Evolutionary conservation across 2,888 invertebrate species (phyloP).

Genomic region (Kryphioiulus occultus): DNA sequence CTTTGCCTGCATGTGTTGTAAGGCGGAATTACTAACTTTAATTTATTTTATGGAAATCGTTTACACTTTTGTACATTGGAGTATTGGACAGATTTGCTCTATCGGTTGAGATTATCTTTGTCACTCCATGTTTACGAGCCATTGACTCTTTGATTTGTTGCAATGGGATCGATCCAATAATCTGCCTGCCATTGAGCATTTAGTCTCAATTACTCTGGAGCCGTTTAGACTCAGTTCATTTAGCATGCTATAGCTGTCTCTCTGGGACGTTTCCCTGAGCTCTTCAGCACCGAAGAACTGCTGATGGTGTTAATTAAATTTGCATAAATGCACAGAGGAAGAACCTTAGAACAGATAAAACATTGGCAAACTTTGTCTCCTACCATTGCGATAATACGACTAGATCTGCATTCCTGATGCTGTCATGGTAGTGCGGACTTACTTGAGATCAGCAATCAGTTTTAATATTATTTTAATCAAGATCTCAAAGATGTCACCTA

Average conservation of each 20-base stretch:
- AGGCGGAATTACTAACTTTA: not conserved
- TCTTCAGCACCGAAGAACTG: not conserved
- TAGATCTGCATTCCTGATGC: no score
- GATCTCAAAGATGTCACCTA: no score
- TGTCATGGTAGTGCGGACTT: no score
- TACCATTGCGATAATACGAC: no score
- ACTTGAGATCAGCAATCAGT: no score
- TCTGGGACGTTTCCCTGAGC: not conserved
- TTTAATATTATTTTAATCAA: no score
- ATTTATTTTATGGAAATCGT: not conserved
- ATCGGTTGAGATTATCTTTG: not conserved
- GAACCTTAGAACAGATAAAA: no score
- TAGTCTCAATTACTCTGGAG: not conserved
- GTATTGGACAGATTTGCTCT: not conserved
- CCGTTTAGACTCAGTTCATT: not conserved
- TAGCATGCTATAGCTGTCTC: not conserved
- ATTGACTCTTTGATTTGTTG: not conserved
- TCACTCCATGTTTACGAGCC: not conserved
- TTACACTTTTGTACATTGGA: not conserved
- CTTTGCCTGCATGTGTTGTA: not conserved
- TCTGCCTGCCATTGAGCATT: not conserved
- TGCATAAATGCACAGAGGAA: not conserved
- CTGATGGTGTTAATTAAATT: not conserved
- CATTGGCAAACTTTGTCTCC: no score
- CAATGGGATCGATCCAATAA: not conserved